Percentiles rank a stretch among this genome's conserved stretches.
Conservation (phyloP, 2,113 vertebrate genomes). For the Xiphias gladius region DNA sequence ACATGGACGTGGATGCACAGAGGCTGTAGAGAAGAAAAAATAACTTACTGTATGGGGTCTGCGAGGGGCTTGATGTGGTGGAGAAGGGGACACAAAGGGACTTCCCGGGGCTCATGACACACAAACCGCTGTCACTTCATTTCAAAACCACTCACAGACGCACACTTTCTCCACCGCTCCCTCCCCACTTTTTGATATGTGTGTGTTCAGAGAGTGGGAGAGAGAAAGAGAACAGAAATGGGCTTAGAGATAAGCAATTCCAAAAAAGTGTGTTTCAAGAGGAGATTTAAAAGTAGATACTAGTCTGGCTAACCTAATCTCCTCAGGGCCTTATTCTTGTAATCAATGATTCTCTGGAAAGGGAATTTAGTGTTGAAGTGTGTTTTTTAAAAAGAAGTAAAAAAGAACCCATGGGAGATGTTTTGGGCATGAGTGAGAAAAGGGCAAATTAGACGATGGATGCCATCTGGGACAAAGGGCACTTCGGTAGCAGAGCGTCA, state of each 20-base stretch:
- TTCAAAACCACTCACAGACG: conserved; percentile 24
- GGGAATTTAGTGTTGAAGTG: conserved; percentile 28
- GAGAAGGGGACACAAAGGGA: conserved; percentile 2
- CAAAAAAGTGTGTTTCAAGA: conserved; percentile 8
- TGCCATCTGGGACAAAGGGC: not conserved
- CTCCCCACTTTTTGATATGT: not conserved
- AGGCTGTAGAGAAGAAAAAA: conserved; percentile 25
- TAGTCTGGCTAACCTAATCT: conserved; percentile 7
- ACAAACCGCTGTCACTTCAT: not conserved
- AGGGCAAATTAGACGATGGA: not conserved
- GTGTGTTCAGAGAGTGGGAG: not conserved
- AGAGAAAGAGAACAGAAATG: not conserved
- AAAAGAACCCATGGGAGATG: conserved; percentile 38
- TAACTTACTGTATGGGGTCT: conserved; percentile 7
- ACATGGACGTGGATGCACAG: conserved; percentile 2
- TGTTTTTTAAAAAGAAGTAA: conserved; percentile 30
- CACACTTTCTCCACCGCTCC: not conserved
- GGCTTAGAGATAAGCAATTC: not conserved
- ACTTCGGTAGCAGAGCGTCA: conserved; percentile 24
- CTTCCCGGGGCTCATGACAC: conserved; percentile 47
- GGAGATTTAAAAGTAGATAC: conserved; percentile 17
- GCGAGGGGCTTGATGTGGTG: conserved; percentile 47
- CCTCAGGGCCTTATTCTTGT: conserved; percentile 23
- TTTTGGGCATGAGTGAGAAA: conserved; percentile 30
- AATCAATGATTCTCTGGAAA: conserved; percentile 26